Percentiles rank a stretch among this genome's conserved stretches.
These are phyloP conservation scores for Dastarcus helophoroides DNA, from an alignment of 2,888 invertebrate genomes.

Conservation along the genomic window DNA sequence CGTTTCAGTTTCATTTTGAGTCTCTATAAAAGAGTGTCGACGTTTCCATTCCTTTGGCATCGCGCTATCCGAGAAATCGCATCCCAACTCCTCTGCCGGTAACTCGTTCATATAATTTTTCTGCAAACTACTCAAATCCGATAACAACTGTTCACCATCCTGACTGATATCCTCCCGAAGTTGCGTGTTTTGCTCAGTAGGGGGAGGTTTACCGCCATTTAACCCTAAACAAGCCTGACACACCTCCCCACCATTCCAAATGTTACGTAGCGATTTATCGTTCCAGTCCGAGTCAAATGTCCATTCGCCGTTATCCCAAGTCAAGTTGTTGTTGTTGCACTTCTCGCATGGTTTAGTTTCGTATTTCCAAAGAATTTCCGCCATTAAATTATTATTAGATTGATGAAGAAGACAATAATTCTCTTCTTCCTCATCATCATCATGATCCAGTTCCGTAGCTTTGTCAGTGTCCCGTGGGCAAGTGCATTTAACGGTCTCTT, in stretches of 20 bases:
- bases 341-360: slow-evolving; percentile 36
- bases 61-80: slow-evolving; percentile 25
- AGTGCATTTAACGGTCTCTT: background rate
- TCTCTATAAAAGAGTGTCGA: slow-evolving; percentile 37
- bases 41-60: slow-evolving; percentile 43
- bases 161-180: slow-evolving; percentile 43
- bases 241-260: slow-evolving; percentile 34
- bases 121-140: slow-evolving; percentile 47
- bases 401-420: background rate
- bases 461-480: background rate
- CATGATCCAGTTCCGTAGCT: background rate
- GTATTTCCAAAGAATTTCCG: slow-evolving; percentile 27
- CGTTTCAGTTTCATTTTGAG: slow-evolving; percentile 1
- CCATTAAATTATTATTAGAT: slow-evolving; percentile 13
- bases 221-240: slow-evolving; percentile 30
- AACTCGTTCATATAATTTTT: slow-evolving; percentile 37
- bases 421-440: background rate
- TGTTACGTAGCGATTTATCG: slow-evolving; percentile 23
- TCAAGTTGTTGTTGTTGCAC: slow-evolving; percentile 26
- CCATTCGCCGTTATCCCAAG: slow-evolving; percentile 15
- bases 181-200: slow-evolving; percentile 20
- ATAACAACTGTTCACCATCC: slow-evolving; percentile 51
- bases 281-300: slow-evolving; percentile 16
- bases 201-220: slow-evolving; percentile 19
- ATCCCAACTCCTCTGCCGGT: slow-evolving; percentile 23